Percentiles rank a stretch among this genome's conserved stretches.
Evolutionary conservation across 2,797 vertebrate genomes (phyloP).

Genomic region (Gadopsis marmoratus): DNA sequence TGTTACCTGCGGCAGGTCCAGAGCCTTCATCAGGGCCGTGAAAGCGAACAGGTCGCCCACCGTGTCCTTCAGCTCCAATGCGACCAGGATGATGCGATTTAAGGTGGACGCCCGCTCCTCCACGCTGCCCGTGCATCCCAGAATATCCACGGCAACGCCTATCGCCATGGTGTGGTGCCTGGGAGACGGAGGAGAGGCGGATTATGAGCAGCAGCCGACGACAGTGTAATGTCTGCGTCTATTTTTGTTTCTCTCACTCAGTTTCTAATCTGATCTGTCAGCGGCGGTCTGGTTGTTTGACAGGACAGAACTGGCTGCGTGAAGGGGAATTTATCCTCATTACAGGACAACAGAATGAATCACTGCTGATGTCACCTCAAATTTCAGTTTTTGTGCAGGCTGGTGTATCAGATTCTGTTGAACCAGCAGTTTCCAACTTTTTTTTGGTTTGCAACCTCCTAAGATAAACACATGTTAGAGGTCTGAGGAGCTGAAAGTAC

Average conservation of each 20-base stretch:
- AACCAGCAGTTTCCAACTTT: background rate
- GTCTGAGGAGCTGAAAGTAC: background rate
- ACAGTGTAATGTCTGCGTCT: background rate
- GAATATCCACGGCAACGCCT: conserved; percentile 95
- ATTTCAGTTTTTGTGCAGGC: background rate
- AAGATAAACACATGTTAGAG: background rate
- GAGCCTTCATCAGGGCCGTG: conserved; percentile 97
- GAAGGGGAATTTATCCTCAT: background rate
- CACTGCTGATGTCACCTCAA: background rate
- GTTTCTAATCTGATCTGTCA: conserved; percentile 18
- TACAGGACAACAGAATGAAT: background rate
- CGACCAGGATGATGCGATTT: conserved; percentile 94
- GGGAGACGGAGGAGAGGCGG: conserved; percentile 6
- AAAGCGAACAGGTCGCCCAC: conserved; percentile 97
- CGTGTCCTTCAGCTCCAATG: conserved; percentile 92
- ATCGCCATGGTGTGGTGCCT: conserved; percentile 97
- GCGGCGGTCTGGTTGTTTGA: background rate
- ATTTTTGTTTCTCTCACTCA: background rate
- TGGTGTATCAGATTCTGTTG: background rate
- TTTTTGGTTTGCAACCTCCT: background rate
- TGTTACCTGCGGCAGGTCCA: conserved; percentile 96
- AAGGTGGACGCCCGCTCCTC: conserved; percentile 93
- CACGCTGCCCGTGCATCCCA: conserved; percentile 94
- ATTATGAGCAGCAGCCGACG: conserved; percentile 1
- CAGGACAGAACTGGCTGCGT: background rate